Evolutionary conservation across 2,888 invertebrate genomes (phyloP), one percentile per base, ranked within the genome.

Genomic region (Trisateles emortualis): DNA sequence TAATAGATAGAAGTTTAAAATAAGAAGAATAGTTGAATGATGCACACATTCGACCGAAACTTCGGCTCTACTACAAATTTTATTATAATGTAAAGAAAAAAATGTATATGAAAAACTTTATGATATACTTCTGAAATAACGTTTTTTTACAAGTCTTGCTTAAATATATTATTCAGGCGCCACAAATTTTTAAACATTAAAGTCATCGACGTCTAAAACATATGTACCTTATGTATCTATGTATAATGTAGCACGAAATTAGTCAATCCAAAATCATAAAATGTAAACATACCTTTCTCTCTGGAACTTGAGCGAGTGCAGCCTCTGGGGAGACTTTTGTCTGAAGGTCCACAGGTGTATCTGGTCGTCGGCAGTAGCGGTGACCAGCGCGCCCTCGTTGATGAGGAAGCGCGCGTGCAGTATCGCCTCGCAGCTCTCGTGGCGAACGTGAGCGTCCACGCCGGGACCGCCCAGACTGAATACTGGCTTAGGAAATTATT

Each of bases 291-390:
- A 97, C 99, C 97, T 96, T 93, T 99, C 99, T 82, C 98, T 95
- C 91, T 98, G 98, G 92, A 99, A 99, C 93, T 99, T 99, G 84
- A 99, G 95, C 74, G 98, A 97, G 93, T 99, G 99, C 72, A 99
- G 97, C 78, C 99, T 95, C 93, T 98, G 98, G 55, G 99, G 98
- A 70, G 95, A 95, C 93, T 98, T 98, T 95, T 98, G 97, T 77
- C 98, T 94, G 93, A 98, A 97, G 94, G 97, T 99, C 99, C 99
- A 99, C 75, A 99, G 95, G 92, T 99, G 99, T 56, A 99, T 93
- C 78, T 96, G 96, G 92, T 99, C 99, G 92, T 99, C 99, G 9
- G 98, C 96, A 64, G 99, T 99, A 74, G 98, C 97, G 44, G 99
- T 98, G 73, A 99, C 96, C 69, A 99, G 94, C 52, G 98, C 98